Percentiles rank a stretch among this genome's conserved stretches.
phyloP scores from a whole-genome alignment of 2,113 vertebrate genomes.

The Craseonycteris thonglongyai region DNA sequence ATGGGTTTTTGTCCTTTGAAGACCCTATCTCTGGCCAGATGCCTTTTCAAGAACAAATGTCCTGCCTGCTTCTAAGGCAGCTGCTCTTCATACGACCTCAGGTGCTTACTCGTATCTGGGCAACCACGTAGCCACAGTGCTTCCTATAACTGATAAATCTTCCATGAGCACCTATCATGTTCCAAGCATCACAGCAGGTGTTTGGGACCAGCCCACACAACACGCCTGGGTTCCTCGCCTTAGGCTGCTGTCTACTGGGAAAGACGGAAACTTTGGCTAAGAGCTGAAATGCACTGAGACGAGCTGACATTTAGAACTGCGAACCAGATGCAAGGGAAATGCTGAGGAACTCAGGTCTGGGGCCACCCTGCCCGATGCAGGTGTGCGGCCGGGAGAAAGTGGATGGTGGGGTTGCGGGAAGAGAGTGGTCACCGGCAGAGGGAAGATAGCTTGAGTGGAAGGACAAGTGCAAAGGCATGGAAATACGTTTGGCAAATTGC shows the following conservation, averaged over 20 bases:
- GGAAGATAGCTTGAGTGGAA: background rate
- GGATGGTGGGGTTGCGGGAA: background rate
- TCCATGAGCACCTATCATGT: background rate
- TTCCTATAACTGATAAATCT: background rate
- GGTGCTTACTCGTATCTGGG: background rate
- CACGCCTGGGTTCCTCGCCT: background rate
- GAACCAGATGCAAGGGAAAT: background rate
- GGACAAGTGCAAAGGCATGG: background rate
- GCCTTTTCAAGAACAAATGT: background rate
- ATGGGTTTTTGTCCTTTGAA: background rate
- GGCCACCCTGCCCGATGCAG: background rate
- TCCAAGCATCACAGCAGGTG: background rate
- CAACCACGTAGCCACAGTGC: fast-evolving
- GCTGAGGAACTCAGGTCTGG: fast-evolving
- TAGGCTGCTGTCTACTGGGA: background rate
- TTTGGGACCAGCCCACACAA: background rate
- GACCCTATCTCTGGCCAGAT: background rate
- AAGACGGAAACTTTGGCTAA: background rate
- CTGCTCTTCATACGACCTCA: fast-evolving
- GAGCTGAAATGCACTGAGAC: background rate
- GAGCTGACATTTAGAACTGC: background rate
- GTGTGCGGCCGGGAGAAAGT: fast-evolving
- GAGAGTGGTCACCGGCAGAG: background rate
- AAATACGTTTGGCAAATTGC: background rate
- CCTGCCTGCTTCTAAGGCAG: background rate